Evolutionary conservation across 2,113 vertebrate species (phyloP), one percentile per base, ranked within the genome.

Genomic region (Baryphthengus martii): DNA sequence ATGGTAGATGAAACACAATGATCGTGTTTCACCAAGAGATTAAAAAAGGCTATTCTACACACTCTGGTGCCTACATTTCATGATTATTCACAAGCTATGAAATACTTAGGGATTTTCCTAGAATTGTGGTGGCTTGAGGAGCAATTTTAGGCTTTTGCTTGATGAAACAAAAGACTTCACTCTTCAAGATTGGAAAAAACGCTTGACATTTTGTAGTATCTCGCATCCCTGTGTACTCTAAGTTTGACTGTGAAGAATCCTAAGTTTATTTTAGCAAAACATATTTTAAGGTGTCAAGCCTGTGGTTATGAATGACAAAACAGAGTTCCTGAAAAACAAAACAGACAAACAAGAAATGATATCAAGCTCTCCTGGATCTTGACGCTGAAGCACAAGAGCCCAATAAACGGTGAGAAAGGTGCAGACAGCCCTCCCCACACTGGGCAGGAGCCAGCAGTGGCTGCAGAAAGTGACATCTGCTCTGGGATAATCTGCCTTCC

Each of bases 391-490:
- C 19, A 7, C 31, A n/a, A 42, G n/a, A 79, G n/a, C 39, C 19
- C 31, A 31, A 2, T 12, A n/a, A 11, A 47, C 81, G 35, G 61
- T 28, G 8, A 35, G 61, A 10, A 71, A 84, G 76, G 59, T 59
- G 85, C 79, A 70, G 85, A 10, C n/a, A 63, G 37, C 14, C n/a
- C 11, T 13, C 35, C 10, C 10, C n/a, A 0, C 28, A 5, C 13
- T 0, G 3, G 2, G 67, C 40, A 1, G 20, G 66, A 67, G 35
- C 37, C 3, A 1, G 20, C 84, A 18, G 70, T 0, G 21, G 53
- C 89, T 74, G 75, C 59, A 39, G 75, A 88, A 86, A 94, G 66
- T 16, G 89, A 77, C 96, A 96, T 91, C 95, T 95, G 94, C 49
- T 19, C 87, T 24, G 82, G 90, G 85, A 95, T 96, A 96, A 96